Evolutionary conservation across 1,140 invertebrate genomes (phyloP), one percentile per base, ranked within the genome.

Genomic region (Archivesica marissinica): DNA sequence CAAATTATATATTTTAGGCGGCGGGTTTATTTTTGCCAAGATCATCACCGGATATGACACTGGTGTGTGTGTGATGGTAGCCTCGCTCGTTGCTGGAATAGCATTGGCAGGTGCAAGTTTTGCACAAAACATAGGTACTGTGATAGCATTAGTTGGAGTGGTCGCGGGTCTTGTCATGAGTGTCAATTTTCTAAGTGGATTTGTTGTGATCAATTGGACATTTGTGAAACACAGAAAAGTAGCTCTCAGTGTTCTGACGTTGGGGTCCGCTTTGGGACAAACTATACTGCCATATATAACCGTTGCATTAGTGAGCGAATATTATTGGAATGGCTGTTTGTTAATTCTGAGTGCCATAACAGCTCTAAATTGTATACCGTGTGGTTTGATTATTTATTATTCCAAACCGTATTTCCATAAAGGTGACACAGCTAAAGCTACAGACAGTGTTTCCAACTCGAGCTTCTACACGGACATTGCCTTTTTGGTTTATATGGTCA

Each of bases 321-420:
- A 79, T 38, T 44, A 15, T 0, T 79, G 77, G 77, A 66, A 23
- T 9, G 77, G 77, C n/a, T 66, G 23, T 28, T 30, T 79, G 0
- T 28, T 68, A 23, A 66, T 79, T n/a, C 0, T 66, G 17, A 35
- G 77, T 35, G 77, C 59, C 0, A 0, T 47, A 17, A 25, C 23
- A 20, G 13, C 17, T 15, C 38, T 79, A 1, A 64, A 79, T 30
- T 47, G 59, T 28, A 52, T 68, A 66, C 59, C 61, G 20, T 66
- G 38, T 47, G 77, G 59, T 13, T 30, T 79, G 1, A 39, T 79
- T 3, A 66, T 79, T 30, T 38, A 66, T 38, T 47, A 25, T 30
- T 66, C 59, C 0, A 79, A 66, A 64, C 30, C 28, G 6, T 41
- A 66, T 79, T 79, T 66, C 52, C 56, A 68, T 2, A 79, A 66